Percentiles rank a stretch among this genome's conserved stretches.
Evolutionary conservation across 2,113 vertebrate genomes (phyloP).

Genomic region (Neopipo cinnamomea): DNA sequence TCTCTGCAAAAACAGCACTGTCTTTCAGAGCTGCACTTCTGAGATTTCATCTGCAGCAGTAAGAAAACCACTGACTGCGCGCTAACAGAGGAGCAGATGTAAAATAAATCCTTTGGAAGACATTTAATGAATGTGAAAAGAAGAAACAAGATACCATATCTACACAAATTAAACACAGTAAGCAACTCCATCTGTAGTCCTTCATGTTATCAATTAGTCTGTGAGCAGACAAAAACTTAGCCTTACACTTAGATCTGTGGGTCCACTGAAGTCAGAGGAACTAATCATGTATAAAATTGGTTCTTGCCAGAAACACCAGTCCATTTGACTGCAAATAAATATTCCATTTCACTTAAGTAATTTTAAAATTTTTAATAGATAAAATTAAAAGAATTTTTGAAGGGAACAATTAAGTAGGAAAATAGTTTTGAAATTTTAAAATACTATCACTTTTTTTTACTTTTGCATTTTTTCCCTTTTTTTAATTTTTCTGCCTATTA

Average conservation of each 20-base stretch:
- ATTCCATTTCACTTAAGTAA: background rate
- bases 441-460: background rate
- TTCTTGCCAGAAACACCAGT: background rate
- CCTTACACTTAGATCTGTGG: background rate
- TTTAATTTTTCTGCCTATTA: background rate
- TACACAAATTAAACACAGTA: background rate
- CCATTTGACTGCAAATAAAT: background rate
- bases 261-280: background rate
- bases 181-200: accelerated
- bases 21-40: slow-evolving; percentile 32
- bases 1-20: background rate
- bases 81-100: background rate
- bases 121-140: background rate
- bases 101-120: slow-evolving; percentile 25
- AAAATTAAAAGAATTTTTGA: background rate
- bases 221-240: background rate
- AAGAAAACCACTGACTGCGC: background rate
- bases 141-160: slow-evolving; percentile 15
- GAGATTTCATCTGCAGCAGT: slow-evolving; percentile 8
- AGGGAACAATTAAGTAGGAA: background rate
- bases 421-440: background rate
- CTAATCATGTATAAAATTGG: background rate
- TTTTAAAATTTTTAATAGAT: background rate
- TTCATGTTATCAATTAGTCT: background rate
- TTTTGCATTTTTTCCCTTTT: background rate